Base-by-base conservation (phyloP, 2,113 vertebrate genomes). In the Oncorhynchus keta region DNA sequence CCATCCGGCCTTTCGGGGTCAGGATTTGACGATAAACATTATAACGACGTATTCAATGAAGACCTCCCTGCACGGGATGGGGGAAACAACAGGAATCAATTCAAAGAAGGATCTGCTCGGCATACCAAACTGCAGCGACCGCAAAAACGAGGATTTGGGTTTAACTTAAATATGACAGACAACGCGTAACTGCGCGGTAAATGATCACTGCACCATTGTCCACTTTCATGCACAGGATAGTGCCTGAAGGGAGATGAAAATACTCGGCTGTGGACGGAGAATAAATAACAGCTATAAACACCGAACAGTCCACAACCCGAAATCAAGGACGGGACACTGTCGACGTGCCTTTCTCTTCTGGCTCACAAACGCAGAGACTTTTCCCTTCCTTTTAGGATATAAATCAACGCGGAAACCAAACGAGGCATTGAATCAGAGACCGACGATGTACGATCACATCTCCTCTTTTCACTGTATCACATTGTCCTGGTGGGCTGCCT, bases 1-100 rank as follows among this genome's bases (percentile, higher is more conserved):
- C 79, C 74, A 82, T 84, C 82, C 76, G 14, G 51, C 80, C 82
- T 68, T 48, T 5, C 72, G 87, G 70, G 76, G 70, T 11, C 51
- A 26, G 49, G 32, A 59, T 65, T 65, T 83, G 14, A 67, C 49
- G 66, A 14, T 20, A 26, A 26, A 64, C 49, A 24, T 65, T 48
- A 18, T 24, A 45, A 65, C 22, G 32, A 20, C 39, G 22, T 73
- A 13, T 48, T 76, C 74, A 30, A 16, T 18, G 13, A 67, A 67
- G 65, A 67, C 49, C 24, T 68, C 32, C 67, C 67, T 35, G 16
- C 16, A 68, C 5, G 32, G 67, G 67, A 68, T 68, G 32, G 30
- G 30, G 28, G 20, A 1, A 13, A 32, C 9, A 32, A 32, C 26
- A 68, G 13, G 7, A 66, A 7, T 16, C 1, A 7, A 5, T 57